Base-by-base conservation (phyloP, 1,140 invertebrate genomes). In the Ceratitis capitata region DNA sequence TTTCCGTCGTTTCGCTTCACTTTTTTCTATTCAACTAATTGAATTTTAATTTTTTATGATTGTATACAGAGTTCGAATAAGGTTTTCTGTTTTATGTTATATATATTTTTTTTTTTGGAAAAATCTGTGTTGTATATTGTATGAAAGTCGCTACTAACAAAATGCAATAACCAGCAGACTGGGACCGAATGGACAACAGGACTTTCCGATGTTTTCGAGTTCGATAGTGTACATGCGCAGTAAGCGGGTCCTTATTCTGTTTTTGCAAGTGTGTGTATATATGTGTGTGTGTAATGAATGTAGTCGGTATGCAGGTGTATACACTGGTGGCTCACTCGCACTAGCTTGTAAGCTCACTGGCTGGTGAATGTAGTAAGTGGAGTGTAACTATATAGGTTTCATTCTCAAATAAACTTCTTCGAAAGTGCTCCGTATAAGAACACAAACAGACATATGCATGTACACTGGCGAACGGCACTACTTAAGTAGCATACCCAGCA, bases 91-190 rank as follows among this genome's bases (percentile, higher is more conserved):
- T n/a, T n/a, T n/a, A n/a, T n/a, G n/a, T n/a, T n/a, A n/a, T n/a
- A n/a, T n/a, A 61, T n/a, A n/a, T n/a, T n/a, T n/a, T 78, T 39
- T 45, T 78, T 45, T 45, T 78, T 78, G 69, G n/a, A n/a, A 78
- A 78, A 78, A 78, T 78, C 69, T 78, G 39, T 78, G 69, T 78
- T 78, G 69, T 78, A 39, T 78, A 78, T 78, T 78, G 69, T 78
- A 78, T 78, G 69, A 78, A 78, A 45, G 69, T 78, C 69, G 39
- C 69, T 78, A 47, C 42, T 78, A 78, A 78, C 69, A 78, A 78
- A 78, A 78, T 78, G 69, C 23, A 78, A 78, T 78, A 45, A 78
- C 69, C 69, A 78, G 69, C 69, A 78, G 69, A 39, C 69, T 78
- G 32, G 69, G 69, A 45, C 39, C 23, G 39, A 78, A 78, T n/a